A percentile compares a stretch with the other conserved stretches of the same genome.
These are phyloP conservation scores for Calonectris borealis DNA, from an alignment of 2,113 vertebrate genomes.

Conservation along the genomic window DNA sequence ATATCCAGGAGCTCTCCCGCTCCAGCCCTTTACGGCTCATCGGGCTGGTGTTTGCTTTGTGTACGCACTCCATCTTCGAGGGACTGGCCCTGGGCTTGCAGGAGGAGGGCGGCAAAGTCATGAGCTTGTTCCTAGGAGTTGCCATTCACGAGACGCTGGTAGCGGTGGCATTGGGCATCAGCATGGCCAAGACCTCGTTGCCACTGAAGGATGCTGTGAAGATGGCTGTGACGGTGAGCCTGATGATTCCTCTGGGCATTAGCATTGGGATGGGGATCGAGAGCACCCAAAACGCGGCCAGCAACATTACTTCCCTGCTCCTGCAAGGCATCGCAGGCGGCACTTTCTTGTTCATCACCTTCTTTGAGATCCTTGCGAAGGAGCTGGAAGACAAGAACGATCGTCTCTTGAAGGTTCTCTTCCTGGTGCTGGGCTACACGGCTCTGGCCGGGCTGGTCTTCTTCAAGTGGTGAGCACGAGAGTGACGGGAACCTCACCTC, in stretches of 20 bases:
- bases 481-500: neutral
- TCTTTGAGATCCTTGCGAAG: conserved; percentile 88
- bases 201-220: conserved; percentile 81
- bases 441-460: conserved; percentile 82
- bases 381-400: conserved; percentile 90
- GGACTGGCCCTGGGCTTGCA: conserved; percentile 91
- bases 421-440: conserved; percentile 85
- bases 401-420: conserved; percentile 90
- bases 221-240: conserved; percentile 79
- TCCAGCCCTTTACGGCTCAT: conserved; percentile 82
- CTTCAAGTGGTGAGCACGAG: conserved; percentile 80
- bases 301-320: conserved; percentile 78
- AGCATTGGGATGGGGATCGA: conserved; percentile 84
- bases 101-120: conserved; percentile 79
- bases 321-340: conserved; percentile 88
- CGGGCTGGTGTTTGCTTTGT: conserved; percentile 85
- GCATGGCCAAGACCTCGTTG: conserved; percentile 81
- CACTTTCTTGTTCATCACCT: conserved; percentile 91
- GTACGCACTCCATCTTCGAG: conserved; percentile 88
- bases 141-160: conserved; percentile 89
- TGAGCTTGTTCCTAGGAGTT: conserved; percentile 85
- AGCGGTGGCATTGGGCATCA: conserved; percentile 85
- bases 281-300: conserved; percentile 74
- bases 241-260: conserved; percentile 88
- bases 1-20: conserved; percentile 67